Evolutionary conservation across 53 echinoderm and acorn worm genomes (phyloP).

Genomic region (Zoroaster sp.): DNA sequence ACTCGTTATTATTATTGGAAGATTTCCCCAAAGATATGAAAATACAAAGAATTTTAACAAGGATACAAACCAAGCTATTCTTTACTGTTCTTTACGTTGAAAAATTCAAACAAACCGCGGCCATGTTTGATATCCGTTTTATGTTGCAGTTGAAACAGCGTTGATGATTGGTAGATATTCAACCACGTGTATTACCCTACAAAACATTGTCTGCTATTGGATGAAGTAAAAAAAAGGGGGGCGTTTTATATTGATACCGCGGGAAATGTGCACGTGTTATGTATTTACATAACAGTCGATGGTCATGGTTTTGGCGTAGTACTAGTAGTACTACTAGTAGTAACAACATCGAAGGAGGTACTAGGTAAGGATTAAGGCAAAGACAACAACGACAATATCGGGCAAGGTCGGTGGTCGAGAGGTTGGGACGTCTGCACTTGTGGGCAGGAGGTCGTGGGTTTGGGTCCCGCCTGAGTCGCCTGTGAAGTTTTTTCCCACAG

Average conservation of each 20-base stretch:
- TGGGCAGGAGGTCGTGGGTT: no score
- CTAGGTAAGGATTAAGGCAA: background rate
- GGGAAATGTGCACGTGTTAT: conserved; percentile 2
- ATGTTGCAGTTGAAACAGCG: background rate
- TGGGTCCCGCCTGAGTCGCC: no score
- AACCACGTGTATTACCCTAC: background rate
- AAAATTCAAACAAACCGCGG: conserved; percentile 60
- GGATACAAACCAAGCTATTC: background rate
- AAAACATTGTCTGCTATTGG: conserved; percentile 6
- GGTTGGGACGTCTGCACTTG: no score
- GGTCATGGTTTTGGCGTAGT: no score
- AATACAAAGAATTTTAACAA: background rate
- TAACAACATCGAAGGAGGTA: no score
- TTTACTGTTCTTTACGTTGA: background rate
- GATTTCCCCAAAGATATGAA: background rate
- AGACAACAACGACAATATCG: no score
- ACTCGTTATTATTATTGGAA: background rate
- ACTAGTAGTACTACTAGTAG: no score
- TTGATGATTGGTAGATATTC: background rate
- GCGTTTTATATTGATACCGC: background rate
- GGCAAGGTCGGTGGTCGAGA: no score
- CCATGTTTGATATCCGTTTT: conserved; percentile 18
- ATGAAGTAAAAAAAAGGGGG: background rate
- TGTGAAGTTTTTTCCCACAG: no score
- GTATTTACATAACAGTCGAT: background rate